phyloP scores from a whole-genome alignment of 1,140 invertebrate species.

The Coelopa frigida region DNA sequence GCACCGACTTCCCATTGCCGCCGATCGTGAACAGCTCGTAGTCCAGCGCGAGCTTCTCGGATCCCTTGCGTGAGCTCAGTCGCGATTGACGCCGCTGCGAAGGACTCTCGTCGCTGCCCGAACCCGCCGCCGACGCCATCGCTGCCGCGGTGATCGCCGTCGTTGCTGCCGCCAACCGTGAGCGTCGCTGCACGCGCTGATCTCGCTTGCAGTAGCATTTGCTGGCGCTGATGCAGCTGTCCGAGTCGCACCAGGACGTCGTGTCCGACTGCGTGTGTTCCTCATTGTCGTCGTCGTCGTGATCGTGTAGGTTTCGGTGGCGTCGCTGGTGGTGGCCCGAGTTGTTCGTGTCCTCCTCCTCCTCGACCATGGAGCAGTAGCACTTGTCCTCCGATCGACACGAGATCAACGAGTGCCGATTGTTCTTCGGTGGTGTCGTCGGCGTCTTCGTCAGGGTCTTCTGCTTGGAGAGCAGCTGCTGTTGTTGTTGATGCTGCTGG shows the following conservation, averaged over 20 bases:
- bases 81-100: slow-evolving; percentile 11
- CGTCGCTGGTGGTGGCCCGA: slow-evolving; percentile 11
- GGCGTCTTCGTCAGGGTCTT: neutral
- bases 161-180: no score
- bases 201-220: slow-evolving; percentile 74
- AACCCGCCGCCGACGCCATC: slow-evolving; percentile 19
- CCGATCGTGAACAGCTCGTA: slow-evolving; percentile 57
- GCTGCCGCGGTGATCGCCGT: slow-evolving; percentile 21
- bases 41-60: slow-evolving; percentile 61
- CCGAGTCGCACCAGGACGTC: slow-evolving; percentile 71
- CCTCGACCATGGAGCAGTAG: slow-evolving; percentile 55
- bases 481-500: neutral
- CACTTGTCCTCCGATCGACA: slow-evolving; percentile 57
- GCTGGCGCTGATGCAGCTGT: slow-evolving; percentile 78
- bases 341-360: slow-evolving; percentile 29
- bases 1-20: slow-evolving; percentile 41
- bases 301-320: slow-evolving; percentile 25
- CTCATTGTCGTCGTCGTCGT: slow-evolving; percentile 4
- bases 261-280: slow-evolving; percentile 43
- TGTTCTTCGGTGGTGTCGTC: slow-evolving; percentile 11
- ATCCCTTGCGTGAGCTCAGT: slow-evolving; percentile 22
- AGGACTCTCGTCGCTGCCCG: slow-evolving; percentile 33
- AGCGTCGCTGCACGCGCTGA: slow-evolving; percentile 21
- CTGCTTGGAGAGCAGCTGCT: neutral
- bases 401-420: slow-evolving; percentile 36